A percentile compares a stretch with the other conserved stretches of the same genome.
These are phyloP conservation scores for Oscheius sp. DNA, from an alignment of 1,140 invertebrate genomes.

Conservation along the genomic window DNA sequence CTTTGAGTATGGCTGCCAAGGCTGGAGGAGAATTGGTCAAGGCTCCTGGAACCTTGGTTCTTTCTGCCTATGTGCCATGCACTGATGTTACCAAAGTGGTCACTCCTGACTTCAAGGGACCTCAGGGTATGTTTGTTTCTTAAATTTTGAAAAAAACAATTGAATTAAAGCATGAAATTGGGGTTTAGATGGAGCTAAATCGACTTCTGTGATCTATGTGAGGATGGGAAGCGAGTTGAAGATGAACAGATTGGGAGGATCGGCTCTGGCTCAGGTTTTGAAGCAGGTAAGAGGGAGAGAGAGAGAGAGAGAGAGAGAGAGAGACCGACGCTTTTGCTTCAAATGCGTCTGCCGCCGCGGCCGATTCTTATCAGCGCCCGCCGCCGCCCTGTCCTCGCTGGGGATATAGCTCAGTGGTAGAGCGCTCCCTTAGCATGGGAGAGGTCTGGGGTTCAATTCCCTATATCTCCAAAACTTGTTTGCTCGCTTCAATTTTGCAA, in stretches of 20 bases:
- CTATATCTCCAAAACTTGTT: not conserved
- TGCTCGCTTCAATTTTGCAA: too few species aligned
- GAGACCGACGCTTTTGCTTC: too few species aligned
- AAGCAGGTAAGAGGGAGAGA: slow-evolving; percentile 62
- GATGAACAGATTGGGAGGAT: slow-evolving; percentile 77
- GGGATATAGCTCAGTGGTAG: slow-evolving; percentile 27
- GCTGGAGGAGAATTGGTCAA: slow-evolving; percentile 74
- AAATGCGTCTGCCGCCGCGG: too few species aligned
- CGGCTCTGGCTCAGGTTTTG: slow-evolving; percentile 84
- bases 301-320: not conserved
- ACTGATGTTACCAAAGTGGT: slow-evolving; percentile 75
- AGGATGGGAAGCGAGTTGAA: slow-evolving; percentile 62
- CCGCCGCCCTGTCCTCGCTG: too few species aligned
- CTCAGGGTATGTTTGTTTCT: slow-evolving; percentile 11
- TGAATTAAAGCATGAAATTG: too few species aligned
- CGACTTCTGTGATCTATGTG: slow-evolving; percentile 29
- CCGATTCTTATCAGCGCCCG: too few species aligned
- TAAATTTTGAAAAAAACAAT: too few species aligned
- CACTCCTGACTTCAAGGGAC: slow-evolving; percentile 79
- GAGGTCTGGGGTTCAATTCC: not conserved
- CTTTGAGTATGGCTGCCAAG: slow-evolving; percentile 87
- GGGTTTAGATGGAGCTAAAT: not conserved
- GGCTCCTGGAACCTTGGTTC: slow-evolving; percentile 83
- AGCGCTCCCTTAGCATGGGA: slow-evolving; percentile 64
- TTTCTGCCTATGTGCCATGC: slow-evolving; percentile 90